Evolutionary conservation across 2,797 vertebrate genomes (phyloP).

Genomic region (Octomys mimax): DNA sequence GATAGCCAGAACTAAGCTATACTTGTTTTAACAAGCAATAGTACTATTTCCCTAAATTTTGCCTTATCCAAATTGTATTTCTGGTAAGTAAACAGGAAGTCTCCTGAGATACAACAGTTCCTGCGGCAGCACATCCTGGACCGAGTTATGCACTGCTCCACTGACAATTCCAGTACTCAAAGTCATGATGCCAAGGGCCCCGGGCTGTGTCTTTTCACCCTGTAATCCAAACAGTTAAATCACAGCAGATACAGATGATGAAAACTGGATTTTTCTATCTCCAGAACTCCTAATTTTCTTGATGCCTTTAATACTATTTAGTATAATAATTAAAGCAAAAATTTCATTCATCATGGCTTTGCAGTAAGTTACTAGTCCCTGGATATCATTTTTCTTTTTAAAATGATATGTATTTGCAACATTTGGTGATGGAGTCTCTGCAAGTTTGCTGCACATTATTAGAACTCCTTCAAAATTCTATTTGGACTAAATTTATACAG

Average conservation of each 20-base stretch:
- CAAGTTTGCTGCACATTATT: background rate
- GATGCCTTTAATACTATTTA: background rate
- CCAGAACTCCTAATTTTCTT: background rate
- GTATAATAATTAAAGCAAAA: background rate
- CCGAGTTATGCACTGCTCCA: background rate
- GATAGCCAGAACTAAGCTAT: background rate
- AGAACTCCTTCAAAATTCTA: background rate
- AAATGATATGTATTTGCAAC: background rate
- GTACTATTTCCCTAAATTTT: background rate
- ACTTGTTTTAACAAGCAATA: background rate
- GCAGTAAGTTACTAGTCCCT: background rate
- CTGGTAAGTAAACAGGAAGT: background rate
- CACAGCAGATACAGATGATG: background rate
- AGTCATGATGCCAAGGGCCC: fast-evolving
- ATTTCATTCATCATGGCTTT: background rate
- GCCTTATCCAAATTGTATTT: background rate
- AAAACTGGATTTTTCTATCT: background rate
- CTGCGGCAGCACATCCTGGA: fast-evolving
- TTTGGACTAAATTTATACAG: background rate
- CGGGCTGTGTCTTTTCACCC: fast-evolving
- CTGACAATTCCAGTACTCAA: background rate
- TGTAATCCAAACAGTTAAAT: background rate
- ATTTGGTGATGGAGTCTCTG: background rate
- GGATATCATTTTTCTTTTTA: background rate
- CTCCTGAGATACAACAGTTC: background rate